A percentile compares a stretch with the other conserved stretches of the same genome.
These are phyloP conservation scores for Microchrysa polita DNA, from an alignment of 2,888 invertebrate species.

Conservation along the genomic window DNA sequence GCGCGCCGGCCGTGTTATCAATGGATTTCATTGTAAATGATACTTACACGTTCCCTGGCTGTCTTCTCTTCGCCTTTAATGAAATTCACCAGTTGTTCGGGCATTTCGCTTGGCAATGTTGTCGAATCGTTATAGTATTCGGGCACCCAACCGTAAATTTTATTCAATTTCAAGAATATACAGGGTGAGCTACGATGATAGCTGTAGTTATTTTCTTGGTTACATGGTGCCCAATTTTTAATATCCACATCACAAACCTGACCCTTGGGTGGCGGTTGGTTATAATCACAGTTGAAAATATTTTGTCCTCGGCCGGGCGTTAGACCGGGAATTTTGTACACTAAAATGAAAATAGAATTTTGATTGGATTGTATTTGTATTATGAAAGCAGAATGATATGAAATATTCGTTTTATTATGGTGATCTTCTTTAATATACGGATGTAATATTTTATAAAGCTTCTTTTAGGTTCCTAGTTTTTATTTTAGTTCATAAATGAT, in stretches of 20 bases:
- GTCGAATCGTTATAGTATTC: conserved; percentile 79
- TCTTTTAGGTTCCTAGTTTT: too few species aligned
- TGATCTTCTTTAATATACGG: too few species aligned
- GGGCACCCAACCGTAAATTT: conserved; percentile 92
- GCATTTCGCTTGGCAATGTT: conserved; percentile 79
- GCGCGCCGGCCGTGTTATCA: too few species aligned
- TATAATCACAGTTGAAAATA: conserved; percentile 79
- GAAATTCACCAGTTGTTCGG: conserved; percentile 73
- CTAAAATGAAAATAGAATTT: conserved; percentile 63
- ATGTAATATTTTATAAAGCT: too few species aligned
- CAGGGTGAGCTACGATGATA: conserved; percentile 94
- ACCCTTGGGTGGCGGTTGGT: conserved; percentile 73
- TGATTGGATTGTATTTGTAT: too few species aligned
- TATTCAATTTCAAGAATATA: conserved; percentile 94
- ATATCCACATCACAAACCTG: conserved; percentile 91
- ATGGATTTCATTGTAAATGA: background rate
- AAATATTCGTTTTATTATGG: background rate
- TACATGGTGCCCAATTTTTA: conserved; percentile 81
- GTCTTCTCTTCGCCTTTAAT: conserved; percentile 67
- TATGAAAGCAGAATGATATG: background rate
- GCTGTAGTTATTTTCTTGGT: conserved; percentile 84
- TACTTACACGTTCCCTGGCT: conserved; percentile 62
- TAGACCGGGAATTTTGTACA: conserved; percentile 77
- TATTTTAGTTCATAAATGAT: too few species aligned
- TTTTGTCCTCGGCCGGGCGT: conserved; percentile 79